Evolutionary conservation across 1,140 invertebrate species (phyloP).

Genomic region (Telenomus remus): DNA sequence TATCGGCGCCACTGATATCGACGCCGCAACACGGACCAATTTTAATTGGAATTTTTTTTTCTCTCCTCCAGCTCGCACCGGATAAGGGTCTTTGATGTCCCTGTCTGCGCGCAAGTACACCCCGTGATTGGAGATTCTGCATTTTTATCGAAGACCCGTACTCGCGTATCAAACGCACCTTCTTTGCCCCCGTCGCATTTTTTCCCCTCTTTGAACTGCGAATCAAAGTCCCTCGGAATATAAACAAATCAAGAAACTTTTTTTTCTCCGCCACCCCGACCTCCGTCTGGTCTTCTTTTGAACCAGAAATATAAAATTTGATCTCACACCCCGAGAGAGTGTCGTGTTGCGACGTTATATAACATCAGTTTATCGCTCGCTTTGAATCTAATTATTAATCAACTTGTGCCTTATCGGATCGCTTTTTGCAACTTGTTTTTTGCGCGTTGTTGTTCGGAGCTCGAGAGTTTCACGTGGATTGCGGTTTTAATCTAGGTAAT

Average conservation of each 20-base stretch:
- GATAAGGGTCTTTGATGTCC: slow-evolving; percentile 1
- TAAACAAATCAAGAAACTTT: no score
- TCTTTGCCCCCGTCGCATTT: neutral
- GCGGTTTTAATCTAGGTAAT: slow-evolving; percentile 54
- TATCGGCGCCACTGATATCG: slow-evolving; percentile 29
- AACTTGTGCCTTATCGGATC: slow-evolving; percentile 8
- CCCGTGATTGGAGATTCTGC: neutral
- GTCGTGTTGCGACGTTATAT: no score
- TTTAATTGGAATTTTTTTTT: slow-evolving; percentile 21
- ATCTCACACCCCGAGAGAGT: no score
- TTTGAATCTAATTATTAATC: slow-evolving; percentile 27
- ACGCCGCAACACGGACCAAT: slow-evolving; percentile 16
- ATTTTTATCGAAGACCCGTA: slow-evolving; percentile 1
- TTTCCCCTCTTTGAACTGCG: no score
- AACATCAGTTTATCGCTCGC: neutral
- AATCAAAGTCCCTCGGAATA: no score
- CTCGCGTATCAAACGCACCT: neutral
- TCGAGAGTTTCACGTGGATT: slow-evolving; percentile 36
- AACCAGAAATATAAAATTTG: no score
- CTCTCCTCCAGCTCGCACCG: no score
- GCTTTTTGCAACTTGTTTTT: slow-evolving; percentile 10
- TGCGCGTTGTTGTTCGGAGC: slow-evolving; percentile 14
- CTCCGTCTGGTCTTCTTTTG: no score
- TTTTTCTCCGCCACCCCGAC: no score
- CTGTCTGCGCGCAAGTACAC: neutral